phyloP scores from a whole-genome alignment of 2,797 vertebrate genomes.

The Mormyrops attenuatus region DNA sequence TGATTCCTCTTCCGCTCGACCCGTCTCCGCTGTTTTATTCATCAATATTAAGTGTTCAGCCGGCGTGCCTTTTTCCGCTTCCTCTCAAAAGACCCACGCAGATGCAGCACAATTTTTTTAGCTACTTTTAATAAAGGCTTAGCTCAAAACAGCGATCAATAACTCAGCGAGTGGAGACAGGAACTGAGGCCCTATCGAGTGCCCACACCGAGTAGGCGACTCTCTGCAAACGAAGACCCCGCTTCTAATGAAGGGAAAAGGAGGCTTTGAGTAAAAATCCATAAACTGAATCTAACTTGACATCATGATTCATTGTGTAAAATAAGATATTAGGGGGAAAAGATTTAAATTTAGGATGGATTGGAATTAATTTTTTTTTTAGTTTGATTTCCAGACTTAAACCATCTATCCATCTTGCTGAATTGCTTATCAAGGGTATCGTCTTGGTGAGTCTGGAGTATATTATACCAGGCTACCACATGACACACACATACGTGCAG shows the following conservation, averaged over 20 bases:
- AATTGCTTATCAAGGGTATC: not conserved
- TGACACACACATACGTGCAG: not conserved
- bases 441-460: not conserved
- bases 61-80: not conserved
- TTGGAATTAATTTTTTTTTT: not conserved
- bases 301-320: not conserved
- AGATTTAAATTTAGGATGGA: not conserved
- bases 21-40: not conserved
- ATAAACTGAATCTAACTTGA: not conserved
- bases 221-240: not conserved
- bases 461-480: not conserved
- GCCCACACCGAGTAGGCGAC: not conserved
- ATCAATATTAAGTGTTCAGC: not conserved
- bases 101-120: not conserved
- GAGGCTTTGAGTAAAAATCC: not conserved
- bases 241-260: not conserved
- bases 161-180: not conserved
- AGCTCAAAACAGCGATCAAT: not conserved
- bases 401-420: not conserved
- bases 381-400: not conserved
- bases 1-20: not conserved
- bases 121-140: not conserved
- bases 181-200: not conserved
- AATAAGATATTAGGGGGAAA: not conserved
- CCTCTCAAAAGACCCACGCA: not conserved